phyloP scores from a whole-genome alignment of 2,113 vertebrate species.

The Pipra filicauda region DNA sequence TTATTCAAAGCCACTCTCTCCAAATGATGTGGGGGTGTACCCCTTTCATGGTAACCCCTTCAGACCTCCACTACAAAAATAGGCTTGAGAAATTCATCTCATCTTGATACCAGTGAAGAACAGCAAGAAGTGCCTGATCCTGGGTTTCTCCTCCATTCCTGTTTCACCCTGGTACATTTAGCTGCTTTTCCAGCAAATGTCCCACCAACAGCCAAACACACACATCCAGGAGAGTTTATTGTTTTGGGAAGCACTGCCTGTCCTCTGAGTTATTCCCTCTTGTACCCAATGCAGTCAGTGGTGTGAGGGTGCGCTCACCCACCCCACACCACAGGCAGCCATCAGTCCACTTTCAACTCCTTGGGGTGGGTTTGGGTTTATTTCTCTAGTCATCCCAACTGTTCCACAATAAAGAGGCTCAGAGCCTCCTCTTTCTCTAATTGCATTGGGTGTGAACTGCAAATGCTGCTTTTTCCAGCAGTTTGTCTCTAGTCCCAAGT shows the following conservation, averaged over 20 bases:
- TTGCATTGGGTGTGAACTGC: neutral
- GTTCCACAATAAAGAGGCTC: neutral
- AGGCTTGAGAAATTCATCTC: neutral
- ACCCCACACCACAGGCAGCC: neutral
- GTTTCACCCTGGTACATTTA: rapidly evolving
- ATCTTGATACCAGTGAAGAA: neutral
- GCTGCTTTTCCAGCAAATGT: neutral
- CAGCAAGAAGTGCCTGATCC: rapidly evolving
- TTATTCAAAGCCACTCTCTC: neutral
- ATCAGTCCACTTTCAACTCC: too few relatives aligned
- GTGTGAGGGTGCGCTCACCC: neutral
- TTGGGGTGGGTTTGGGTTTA: neutral
- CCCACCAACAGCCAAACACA: neutral
- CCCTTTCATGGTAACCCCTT: neutral
- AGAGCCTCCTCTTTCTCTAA: neutral
- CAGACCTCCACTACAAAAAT: neutral
- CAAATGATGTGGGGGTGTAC: neutral
- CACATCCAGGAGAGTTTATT: neutral
- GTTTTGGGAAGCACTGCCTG: neutral
- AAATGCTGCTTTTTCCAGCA: neutral
- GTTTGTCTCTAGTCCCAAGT: neutral
- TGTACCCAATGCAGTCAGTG: rapidly evolving
- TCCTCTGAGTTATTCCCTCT: neutral
- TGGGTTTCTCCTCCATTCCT: neutral
- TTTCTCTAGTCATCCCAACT: neutral